Evolutionary conservation across 2,797 vertebrate genomes (phyloP).

Genomic region (Tragelaphus oryx): DNA sequence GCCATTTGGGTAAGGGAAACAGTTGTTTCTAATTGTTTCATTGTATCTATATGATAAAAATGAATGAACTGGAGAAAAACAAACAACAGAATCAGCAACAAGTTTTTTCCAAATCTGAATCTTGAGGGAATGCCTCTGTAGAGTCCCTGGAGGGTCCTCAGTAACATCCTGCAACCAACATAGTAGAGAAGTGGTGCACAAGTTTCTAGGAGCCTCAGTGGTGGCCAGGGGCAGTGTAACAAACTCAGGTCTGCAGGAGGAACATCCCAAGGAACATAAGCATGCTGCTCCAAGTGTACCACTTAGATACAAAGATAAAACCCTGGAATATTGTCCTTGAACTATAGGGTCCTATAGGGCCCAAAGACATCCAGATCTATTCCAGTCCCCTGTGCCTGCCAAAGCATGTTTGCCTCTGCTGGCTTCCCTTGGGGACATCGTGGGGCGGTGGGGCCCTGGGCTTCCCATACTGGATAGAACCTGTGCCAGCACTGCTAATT

Average conservation of each 20-base stretch:
- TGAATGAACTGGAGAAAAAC: neutral
- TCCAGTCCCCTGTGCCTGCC: neutral
- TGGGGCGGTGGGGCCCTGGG: neutral
- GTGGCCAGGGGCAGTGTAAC: neutral
- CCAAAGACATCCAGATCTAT: neutral
- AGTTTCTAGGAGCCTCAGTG: neutral
- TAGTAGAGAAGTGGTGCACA: no score
- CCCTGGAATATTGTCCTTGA: neutral
- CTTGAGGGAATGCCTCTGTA: neutral
- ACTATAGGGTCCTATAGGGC: neutral
- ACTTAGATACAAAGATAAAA: neutral
- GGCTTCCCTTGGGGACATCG: neutral
- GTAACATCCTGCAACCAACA: neutral
- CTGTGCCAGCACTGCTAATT: neutral
- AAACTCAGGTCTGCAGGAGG: neutral
- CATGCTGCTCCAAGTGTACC: neutral
- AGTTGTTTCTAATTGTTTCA: neutral
- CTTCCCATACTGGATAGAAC: neutral
- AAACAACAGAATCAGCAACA: neutral
- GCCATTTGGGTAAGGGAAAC: neutral
- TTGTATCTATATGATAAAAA: neutral
- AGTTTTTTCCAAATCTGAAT: neutral
- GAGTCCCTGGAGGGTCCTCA: neutral
- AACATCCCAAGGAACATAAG: neutral
- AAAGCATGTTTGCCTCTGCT: rapidly evolving